These are phyloP conservation scores for Caenorhabditis sp. DNA, from an alignment of 2,888 invertebrate species.

Conservation along the genomic window DNA sequence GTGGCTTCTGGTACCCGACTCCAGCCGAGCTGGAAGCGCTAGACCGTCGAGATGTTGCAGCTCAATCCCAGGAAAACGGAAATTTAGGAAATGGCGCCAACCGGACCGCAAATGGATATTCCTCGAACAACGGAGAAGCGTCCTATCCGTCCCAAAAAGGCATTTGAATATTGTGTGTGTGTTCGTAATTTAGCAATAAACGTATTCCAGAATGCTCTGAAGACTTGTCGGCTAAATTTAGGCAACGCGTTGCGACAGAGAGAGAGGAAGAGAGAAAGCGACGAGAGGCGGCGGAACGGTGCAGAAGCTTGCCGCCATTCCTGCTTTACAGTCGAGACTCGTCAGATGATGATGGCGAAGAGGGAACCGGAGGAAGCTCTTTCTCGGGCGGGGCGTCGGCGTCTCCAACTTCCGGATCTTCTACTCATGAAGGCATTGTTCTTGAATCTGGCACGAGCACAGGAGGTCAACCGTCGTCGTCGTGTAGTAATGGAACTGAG, in stretches of 20 bases:
- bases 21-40: background rate
- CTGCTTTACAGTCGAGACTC: background rate
- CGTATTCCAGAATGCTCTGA: background rate
- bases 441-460: background rate
- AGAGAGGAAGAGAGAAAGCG: conserved; percentile 1
- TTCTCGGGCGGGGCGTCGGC: background rate
- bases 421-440: background rate
- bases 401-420: background rate
- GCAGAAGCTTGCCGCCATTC: conserved; percentile 1
- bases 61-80: too few species aligned
- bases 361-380: background rate
- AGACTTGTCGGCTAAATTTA: background rate
- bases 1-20: background rate
- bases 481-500: too few species aligned
- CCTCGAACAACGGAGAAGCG: too few species aligned
- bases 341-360: conserved; percentile 27
- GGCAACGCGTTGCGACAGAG: background rate
- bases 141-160: too few species aligned
- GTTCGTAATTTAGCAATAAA: background rate
- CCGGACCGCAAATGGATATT: too few species aligned
- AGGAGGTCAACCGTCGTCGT: background rate
- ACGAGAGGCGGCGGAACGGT: background rate
- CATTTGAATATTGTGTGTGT: background rate
- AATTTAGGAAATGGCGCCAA: too few species aligned
- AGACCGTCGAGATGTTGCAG: too few species aligned